Evolutionary conservation across 2,888 invertebrate species (phyloP).

Genomic region (Rhaphigaster nebulosa): DNA sequence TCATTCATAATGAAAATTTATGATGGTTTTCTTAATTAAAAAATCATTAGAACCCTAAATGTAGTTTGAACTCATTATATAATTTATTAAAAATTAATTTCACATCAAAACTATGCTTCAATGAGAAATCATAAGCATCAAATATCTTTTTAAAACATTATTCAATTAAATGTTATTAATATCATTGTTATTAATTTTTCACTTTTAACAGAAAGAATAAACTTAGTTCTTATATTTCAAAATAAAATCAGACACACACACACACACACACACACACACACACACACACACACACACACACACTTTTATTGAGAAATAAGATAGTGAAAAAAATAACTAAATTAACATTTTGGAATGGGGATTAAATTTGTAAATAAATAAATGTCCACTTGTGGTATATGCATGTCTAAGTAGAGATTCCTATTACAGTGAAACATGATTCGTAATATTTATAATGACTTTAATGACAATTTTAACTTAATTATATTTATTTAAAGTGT

Average conservation of each 20-base stretch:
- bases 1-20: slow-evolving; percentile 4
- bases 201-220: not conserved
- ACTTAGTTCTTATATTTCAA: not conserved
- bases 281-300: not conserved
- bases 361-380: slow-evolving; percentile 18
- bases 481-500: not conserved
- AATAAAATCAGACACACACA: not conserved
- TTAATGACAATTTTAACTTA: not conserved
- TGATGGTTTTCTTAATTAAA: slow-evolving; percentile 22
- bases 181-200: not conserved
- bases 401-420: not conserved
- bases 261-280: not conserved
- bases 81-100: not conserved
- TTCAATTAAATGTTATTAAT: not conserved
- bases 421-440: not conserved
- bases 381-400: not conserved
- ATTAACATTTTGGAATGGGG: not conserved
- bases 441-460: not conserved
- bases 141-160: not conserved
- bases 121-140: not conserved
- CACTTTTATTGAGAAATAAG: not conserved
- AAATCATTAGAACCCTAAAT: not conserved
- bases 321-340: not conserved
- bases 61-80: slow-evolving; percentile 15
- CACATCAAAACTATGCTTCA: not conserved